These are phyloP conservation scores for Colinus virginianus DNA, from an alignment of 2,113 vertebrate species.

Conservation along the genomic window DNA sequence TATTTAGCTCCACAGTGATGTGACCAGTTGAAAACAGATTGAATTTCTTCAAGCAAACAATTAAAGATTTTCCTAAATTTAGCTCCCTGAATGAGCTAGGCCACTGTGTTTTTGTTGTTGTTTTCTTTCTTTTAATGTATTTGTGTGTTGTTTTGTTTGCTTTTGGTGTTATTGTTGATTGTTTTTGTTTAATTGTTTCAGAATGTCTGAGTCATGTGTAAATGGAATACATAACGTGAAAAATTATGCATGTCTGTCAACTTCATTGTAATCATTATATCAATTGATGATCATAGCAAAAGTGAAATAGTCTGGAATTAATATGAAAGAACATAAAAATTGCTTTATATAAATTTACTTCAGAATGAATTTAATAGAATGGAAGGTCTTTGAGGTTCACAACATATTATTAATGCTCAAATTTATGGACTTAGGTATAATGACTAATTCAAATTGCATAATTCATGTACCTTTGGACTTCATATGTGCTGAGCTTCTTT, in stretches of 20 bases:
- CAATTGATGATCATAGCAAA: background rate
- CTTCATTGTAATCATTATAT: background rate
- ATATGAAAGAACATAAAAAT: background rate
- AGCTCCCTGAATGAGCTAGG: background rate
- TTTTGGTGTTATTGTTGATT: background rate
- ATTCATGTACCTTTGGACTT: background rate
- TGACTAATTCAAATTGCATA: background rate
- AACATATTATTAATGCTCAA: background rate
- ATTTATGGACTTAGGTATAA: background rate
- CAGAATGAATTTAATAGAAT: background rate
- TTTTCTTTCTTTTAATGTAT: background rate
- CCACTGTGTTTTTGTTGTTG: background rate
- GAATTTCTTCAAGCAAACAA: background rate
- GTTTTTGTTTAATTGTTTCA: background rate
- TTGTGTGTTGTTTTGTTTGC: background rate
- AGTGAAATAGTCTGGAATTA: background rate
- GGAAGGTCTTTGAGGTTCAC: background rate
- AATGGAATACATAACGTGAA: background rate
- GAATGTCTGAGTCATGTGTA: background rate
- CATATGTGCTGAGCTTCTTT: background rate
- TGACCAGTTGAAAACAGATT: background rate
- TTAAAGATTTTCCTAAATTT: background rate
- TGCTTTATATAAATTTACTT: background rate
- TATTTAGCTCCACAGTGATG: fast-evolving
- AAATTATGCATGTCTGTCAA: background rate